phyloP scores from a whole-genome alignment of 2,888 invertebrate species.

The Macrosiphum euphorbiae region DNA sequence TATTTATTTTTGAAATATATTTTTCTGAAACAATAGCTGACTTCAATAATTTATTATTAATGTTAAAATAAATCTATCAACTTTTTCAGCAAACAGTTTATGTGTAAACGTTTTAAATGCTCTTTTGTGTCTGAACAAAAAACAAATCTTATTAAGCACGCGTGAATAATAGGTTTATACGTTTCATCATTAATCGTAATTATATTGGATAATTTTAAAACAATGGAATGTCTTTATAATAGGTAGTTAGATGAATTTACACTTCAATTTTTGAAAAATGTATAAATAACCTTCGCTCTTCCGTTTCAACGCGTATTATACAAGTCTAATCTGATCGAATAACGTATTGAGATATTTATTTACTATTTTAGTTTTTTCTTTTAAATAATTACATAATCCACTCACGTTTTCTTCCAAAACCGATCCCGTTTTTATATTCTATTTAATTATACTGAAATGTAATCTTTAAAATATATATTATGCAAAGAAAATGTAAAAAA shows the following conservation, averaged over 20 bases:
- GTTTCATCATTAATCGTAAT: constrained; percentile 14
- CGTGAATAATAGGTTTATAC: constrained; percentile 7
- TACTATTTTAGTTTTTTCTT: not conserved
- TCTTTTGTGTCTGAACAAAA: constrained; percentile 16
- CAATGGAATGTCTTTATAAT: constrained; percentile 1
- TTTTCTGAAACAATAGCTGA: constrained; percentile 12
- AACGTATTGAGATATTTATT: not conserved
- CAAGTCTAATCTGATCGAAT: not conserved
- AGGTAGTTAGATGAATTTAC: not conserved
- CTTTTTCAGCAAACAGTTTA: not conserved
- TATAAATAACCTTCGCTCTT: not conserved
- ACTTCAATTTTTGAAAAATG: not conserved
- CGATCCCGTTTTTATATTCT: not conserved
- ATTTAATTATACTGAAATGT: not conserved
- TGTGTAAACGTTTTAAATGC: not conserved
- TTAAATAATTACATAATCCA: too few relatives aligned
- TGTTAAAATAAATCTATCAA: constrained; percentile 19
- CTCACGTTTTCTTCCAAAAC: not conserved
- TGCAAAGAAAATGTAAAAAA: not conserved
- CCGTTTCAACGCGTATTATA: not conserved
- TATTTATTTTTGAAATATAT: not conserved
- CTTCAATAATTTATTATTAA: constrained; percentile 22
- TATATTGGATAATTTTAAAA: constrained; percentile 22
- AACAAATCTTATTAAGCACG: not conserved
- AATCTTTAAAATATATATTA: not conserved